Base-by-base conservation (phyloP, 2,113 vertebrate species). In the Pelmatolapia mariae region DNA sequence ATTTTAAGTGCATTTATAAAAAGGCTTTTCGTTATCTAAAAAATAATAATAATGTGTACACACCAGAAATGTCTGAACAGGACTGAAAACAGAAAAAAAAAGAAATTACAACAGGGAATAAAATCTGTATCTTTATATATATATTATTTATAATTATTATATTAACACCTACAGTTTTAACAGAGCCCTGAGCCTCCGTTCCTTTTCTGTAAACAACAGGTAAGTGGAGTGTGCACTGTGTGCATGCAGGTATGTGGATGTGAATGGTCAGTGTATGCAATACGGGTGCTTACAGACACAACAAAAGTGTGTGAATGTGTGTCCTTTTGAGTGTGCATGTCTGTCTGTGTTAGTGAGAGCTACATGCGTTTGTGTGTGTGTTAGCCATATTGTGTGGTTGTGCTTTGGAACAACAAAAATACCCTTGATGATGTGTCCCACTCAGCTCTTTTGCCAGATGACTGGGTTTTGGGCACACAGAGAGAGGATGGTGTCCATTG, bases 381-480 rank as follows among this genome's bases (percentile, higher is more conserved):
- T 82, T 29, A 47, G 59, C 38, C 63, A 81, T 84, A 89, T 85
- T 92, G 87, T 89, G 87, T 83, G 53, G 79, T 88, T 87, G 24
- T 82, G 84, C 82, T 88, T 84, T 86, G 50, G 84, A 88, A 92
- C 90, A 91, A 93, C 89, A 93, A 87, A 90, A 81, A 89, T 86
- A 87, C 83, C 80, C 86, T 73, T 87, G 88, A 81, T 90, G 94
- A 90, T 94, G 92, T 93, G 92, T 92, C 89, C 57, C 89, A 87
- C 93, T 96, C 94, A 95, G 95, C 95, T 96, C 83, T 96, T 95
- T 96, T 95, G 91, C 93, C 94, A 94, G 92, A 87, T 89, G 89
- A 92, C 82, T 93, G 90, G 81, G 29, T 92, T 92, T 92, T 93
- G 85, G 90, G 87, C 86, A 85, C 76, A 83, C 57, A 80, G 29